A percentile compares a stretch with the other conserved stretches of the same genome.
These are phyloP conservation scores for Drosophila dives DNA, from an alignment of 2,888 invertebrate species.

Conservation along the genomic window DNA sequence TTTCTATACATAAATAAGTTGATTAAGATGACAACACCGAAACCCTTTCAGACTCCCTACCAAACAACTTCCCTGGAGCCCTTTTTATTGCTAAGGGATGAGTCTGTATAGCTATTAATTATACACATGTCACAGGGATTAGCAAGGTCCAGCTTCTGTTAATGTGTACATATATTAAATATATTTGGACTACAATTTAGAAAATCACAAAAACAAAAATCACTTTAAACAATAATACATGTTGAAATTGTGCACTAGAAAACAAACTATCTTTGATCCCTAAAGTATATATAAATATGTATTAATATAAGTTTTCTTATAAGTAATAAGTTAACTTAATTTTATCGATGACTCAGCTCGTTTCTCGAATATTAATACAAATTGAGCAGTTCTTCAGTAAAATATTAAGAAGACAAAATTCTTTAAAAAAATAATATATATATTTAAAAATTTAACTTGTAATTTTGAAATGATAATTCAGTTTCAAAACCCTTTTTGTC, in stretches of 20 bases:
- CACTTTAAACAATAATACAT: not conserved
- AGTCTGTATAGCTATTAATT: conserved; percentile 59
- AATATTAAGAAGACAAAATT: not conserved
- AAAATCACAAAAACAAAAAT: not conserved
- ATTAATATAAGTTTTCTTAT: not conserved
- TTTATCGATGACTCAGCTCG: not conserved
- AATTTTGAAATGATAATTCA: not conserved
- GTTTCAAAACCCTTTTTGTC: not conserved
- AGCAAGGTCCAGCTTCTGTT: conserved; percentile 24
- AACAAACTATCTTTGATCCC: not conserved
- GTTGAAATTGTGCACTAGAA: not conserved
- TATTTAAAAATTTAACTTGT: not conserved
- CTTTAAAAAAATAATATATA: not conserved
- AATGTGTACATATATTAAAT: conserved; percentile 10
- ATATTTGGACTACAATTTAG: not conserved
- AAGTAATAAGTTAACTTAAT: not conserved
- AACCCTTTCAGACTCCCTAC: not conserved
- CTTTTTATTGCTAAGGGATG: conserved; percentile 7
- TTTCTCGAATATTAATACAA: not conserved
- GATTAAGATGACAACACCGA: conserved; percentile 2
- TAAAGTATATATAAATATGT: not conserved
- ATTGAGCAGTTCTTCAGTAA: not conserved
- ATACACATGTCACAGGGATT: conserved; percentile 66
- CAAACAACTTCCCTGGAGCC: not conserved
- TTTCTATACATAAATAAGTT: conserved; percentile 42